Evolutionary conservation across 2,797 vertebrate species (phyloP), one percentile per base, ranked within the genome.

Genomic region (Xyrichtys novacula): DNA sequence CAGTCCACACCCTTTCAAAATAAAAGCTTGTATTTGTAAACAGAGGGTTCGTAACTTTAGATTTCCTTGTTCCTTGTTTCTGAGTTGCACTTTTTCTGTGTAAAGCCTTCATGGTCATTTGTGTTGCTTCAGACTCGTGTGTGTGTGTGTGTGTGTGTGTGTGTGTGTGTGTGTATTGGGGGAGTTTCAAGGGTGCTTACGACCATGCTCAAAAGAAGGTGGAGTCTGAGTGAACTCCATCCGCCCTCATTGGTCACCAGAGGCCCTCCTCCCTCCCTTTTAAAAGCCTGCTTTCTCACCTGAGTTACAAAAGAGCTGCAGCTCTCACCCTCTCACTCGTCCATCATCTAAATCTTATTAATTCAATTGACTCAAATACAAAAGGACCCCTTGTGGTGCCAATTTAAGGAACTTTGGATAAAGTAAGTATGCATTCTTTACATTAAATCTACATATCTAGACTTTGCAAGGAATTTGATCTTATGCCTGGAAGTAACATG

Each of bases 241-340:
- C 5, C 3, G 7, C 63, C 47, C 58, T 79, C 78, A 95, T 94
- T 94, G 94, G 94, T 65, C 15, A 16, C 47, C n/a, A 34, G 29
- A 66, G 82, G 85, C 49, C 90, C 93, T 89, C 90, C 94, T 88
- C 81, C 80, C 62, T 62, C 44, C 28, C 56, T 89, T 93, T 94
- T 93, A 91, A 93, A 92, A 92, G 72, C 71, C 53, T 61, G 29
- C 48, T 40, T 20, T 67, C 78, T 86, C 72, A 93, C 89, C 91
- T 92, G 86, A 82, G 67, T 80, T 71, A 83, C 71, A 81, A 89
- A 91, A 92, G 69, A 67, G 55, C 53, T 43, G 25, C 60, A 44
- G 61, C 83, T 34, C 55, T 73, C 38, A 17, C 26, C 31, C 65
- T 20, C 39, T 39, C 28, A 55, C 64, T 67, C 52, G 22, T 62